phyloP scores from a whole-genome alignment of 2,888 invertebrate genomes.

The Phorcus lineatus region DNA sequence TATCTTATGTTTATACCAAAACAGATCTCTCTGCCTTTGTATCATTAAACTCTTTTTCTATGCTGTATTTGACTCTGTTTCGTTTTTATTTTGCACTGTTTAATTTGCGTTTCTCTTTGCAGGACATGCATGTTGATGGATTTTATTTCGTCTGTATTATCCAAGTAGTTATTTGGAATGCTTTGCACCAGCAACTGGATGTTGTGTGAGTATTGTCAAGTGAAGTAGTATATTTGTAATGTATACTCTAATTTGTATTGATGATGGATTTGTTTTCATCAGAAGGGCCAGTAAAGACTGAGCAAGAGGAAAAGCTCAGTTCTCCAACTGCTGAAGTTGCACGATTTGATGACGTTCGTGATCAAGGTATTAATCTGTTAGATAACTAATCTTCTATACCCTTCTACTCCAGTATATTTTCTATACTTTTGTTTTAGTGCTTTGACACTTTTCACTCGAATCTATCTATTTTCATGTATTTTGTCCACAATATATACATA shows the following conservation, averaged over 20 bases:
- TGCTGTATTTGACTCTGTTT: neutral
- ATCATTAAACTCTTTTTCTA: neutral
- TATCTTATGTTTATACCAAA: neutral
- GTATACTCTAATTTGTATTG: constrained; percentile 6
- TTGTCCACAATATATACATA: constrained; percentile 23
- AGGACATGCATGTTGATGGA: constrained; percentile 28
- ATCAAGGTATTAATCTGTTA: constrained; percentile 54
- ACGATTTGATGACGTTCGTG: constrained; percentile 65
- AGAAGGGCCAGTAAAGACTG: constrained; percentile 29
- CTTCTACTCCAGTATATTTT: constrained; percentile 1
- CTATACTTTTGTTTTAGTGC: constrained; percentile 22
- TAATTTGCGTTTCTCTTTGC: constrained; percentile 24
- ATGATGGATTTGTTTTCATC: constrained; percentile 26
- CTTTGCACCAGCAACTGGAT: constrained; percentile 20
- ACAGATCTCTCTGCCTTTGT: constrained; percentile 6
- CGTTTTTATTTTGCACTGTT: constrained; percentile 17
- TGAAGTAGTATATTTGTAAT: neutral
- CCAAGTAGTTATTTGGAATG: constrained; percentile 13
- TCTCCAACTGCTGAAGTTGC: constrained; percentile 69
- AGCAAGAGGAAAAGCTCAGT: constrained; percentile 55
- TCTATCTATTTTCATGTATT: constrained; percentile 21
- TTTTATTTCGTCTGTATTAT: constrained; percentile 12
- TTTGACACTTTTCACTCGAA: constrained; percentile 27
- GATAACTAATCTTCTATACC: neutral
- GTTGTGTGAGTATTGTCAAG: constrained; percentile 13